Percentiles rank a stretch among this genome's conserved stretches.
Conservation (phyloP, 2,797 vertebrate genomes). For the Tokudaia tokunoshimensis region DNA sequence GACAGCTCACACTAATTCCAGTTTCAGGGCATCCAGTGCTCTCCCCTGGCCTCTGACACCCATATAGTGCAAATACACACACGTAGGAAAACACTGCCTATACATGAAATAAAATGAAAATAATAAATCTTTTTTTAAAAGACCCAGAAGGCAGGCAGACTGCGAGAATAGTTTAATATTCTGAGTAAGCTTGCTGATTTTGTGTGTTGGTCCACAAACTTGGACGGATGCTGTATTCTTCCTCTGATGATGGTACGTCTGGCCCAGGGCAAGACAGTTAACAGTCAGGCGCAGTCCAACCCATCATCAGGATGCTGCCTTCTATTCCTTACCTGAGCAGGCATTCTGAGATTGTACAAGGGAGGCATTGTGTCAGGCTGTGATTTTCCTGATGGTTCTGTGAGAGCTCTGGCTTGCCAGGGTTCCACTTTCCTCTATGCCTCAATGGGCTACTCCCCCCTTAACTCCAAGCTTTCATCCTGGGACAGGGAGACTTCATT, state of each 20-base stretch:
- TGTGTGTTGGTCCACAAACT: neutral
- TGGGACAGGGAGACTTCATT: neutral
- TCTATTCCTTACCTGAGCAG: too few relatives aligned
- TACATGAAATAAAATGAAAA: neutral
- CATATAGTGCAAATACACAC: neutral
- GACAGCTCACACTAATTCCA: neutral
- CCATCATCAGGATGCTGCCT: neutral
- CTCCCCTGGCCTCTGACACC: neutral
- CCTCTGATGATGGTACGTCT: neutral
- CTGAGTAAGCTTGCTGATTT: neutral
- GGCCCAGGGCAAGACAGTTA: neutral
- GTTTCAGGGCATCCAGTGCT: neutral
- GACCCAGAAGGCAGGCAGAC: neutral
- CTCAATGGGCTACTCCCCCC: neutral
- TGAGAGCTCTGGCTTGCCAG: neutral
- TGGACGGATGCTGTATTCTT: neutral
- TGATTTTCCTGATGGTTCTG: neutral
- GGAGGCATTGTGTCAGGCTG: neutral
- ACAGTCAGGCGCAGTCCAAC: neutral
- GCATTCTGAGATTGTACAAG: neutral
- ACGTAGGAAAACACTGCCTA: neutral
- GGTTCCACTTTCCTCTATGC: neutral
- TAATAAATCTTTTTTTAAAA: neutral
- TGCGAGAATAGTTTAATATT: neutral
- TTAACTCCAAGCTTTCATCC: conserved; percentile 33